Conservation (phyloP, 2,888 invertebrate genomes). For the Onchidella celtica region DNA sequence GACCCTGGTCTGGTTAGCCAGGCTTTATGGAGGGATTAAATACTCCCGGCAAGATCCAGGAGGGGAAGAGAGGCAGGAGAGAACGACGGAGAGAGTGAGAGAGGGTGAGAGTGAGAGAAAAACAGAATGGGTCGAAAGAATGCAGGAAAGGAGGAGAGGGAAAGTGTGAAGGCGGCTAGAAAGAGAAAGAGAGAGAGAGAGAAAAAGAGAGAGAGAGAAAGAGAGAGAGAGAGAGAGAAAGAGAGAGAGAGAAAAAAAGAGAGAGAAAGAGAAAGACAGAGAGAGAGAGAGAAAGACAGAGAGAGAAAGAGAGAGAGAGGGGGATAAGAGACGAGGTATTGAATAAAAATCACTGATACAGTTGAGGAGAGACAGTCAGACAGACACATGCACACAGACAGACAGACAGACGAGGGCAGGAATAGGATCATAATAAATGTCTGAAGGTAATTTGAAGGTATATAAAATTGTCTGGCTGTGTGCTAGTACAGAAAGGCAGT, state of each 20-base stretch:
- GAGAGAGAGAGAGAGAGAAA: constrained; percentile 7
- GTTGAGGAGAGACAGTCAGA: no score
- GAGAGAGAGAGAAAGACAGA: background rate
- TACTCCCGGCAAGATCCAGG: constrained; percentile 3
- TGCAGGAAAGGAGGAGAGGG: background rate
- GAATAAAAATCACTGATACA: no score
- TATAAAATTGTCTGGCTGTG: no score
- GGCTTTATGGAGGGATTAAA: background rate
- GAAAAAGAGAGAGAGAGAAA: no score
- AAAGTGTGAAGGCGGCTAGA: background rate
- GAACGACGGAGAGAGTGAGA: background rate
- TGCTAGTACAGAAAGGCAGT: no score
- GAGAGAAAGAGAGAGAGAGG: no score
- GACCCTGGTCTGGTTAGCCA: constrained; percentile 17
- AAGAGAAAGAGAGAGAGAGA: background rate
- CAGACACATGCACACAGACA: no score
- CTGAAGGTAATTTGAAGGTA: no score
- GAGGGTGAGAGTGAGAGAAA: background rate
- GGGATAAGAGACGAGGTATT: no score
- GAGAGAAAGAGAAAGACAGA: background rate
- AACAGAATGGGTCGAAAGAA: background rate
- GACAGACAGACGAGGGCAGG: no score
- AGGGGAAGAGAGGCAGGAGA: background rate
- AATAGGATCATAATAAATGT: no score
- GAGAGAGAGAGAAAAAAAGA: background rate